Evolutionary conservation across 2,113 vertebrate species (phyloP).

Genomic region (Sinocyclocheilus rhinocerous): DNA sequence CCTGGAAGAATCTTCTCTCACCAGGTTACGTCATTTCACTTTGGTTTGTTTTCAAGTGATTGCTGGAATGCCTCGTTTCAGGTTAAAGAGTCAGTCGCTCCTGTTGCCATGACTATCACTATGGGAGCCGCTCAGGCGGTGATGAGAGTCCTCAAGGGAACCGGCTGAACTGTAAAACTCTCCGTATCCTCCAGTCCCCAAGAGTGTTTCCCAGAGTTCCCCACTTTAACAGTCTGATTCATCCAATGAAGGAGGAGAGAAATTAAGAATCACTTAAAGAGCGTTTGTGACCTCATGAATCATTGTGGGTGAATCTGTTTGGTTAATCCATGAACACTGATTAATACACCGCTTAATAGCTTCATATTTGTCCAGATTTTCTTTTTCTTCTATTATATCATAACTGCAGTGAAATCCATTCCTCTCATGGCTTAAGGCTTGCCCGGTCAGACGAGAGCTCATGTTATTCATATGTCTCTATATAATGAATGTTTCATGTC

Average conservation of each 20-base stretch:
- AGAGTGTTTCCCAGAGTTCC: neutral
- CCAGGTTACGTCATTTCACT: neutral
- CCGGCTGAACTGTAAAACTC: neutral
- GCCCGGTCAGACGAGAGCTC: neutral
- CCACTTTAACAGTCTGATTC: neutral
- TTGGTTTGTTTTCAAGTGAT: neutral
- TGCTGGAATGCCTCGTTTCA: neutral
- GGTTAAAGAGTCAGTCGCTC: constrained; percentile 38
- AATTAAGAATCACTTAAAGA: no score
- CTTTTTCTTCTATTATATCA: neutral
- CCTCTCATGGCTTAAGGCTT: neutral
- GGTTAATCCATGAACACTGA: no score
- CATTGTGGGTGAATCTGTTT: no score
- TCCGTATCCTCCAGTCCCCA: neutral
- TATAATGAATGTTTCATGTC: no score
- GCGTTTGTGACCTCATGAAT: no score
- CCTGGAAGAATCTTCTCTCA: neutral
- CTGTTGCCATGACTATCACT: neutral
- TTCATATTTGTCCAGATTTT: neutral
- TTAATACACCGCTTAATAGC: no score
- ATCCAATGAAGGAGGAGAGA: neutral
- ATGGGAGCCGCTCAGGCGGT: neutral
- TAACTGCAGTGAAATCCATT: neutral
- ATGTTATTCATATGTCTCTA: neutral
- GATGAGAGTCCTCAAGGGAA: constrained; percentile 2